Conservation (phyloP, 1,140 invertebrate species). For the Zaprionus taronus region DNA sequence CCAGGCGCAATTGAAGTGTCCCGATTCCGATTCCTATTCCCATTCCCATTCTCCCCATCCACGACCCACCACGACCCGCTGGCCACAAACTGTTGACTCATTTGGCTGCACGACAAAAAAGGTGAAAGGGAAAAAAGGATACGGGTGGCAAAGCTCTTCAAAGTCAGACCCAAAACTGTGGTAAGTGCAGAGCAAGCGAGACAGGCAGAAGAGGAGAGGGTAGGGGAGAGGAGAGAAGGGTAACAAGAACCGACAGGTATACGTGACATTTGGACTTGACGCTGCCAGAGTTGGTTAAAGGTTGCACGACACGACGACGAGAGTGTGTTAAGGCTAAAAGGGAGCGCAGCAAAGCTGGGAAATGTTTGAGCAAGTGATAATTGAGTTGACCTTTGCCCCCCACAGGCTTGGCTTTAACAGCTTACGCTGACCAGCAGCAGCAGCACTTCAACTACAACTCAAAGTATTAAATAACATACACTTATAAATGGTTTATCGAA, state of each 20-base stretch:
- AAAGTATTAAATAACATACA: background rate
- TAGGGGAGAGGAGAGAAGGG: background rate
- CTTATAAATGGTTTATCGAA: background rate
- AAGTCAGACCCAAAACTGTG: slow-evolving; percentile 1
- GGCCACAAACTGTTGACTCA: slow-evolving; percentile 4
- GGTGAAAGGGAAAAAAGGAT: background rate
- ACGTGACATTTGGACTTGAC: slow-evolving; percentile 1
- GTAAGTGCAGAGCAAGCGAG: background rate
- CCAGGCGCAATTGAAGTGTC: background rate
- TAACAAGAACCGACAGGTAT: background rate
- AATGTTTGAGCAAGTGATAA: slow-evolving; percentile 6
- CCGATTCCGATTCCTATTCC: background rate
- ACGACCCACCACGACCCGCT: too few species aligned
- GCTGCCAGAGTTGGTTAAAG: background rate
- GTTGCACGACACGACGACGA: background rate
- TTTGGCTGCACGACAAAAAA: background rate
- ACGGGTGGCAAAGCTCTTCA: slow-evolving; percentile 1
- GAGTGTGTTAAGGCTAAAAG: slow-evolving; percentile 5
- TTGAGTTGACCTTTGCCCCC: slow-evolving; percentile 14
- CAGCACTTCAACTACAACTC: background rate
- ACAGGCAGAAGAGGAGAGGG: background rate
- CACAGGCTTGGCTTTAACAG: background rate
- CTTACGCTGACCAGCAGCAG: background rate
- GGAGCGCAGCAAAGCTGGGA: background rate
- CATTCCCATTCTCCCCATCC: too few species aligned